These are phyloP conservation scores for Pelochelys cantorii DNA, from an alignment of 2,797 vertebrate genomes.

Conservation along the genomic window DNA sequence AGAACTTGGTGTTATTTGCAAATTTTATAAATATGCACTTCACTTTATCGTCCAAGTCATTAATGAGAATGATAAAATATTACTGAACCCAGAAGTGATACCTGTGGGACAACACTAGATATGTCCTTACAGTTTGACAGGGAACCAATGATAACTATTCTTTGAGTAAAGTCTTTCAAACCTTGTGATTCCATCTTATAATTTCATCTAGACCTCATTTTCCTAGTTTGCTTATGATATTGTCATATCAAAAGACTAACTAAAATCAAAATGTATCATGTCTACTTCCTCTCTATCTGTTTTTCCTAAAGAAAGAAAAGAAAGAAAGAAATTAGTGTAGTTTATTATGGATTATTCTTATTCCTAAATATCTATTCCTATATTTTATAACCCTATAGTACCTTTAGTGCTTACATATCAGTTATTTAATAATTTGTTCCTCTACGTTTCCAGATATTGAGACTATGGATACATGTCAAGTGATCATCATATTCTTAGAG, in stretches of 20 bases:
- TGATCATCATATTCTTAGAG: neutral
- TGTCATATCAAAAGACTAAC: neutral
- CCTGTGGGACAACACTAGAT: neutral
- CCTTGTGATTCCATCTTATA: neutral
- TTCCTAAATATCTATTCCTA: neutral
- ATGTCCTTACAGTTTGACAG: neutral
- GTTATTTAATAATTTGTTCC: neutral
- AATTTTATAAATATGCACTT: neutral
- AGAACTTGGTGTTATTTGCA: too few relatives aligned
- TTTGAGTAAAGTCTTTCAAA: neutral
- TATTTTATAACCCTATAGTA: neutral
- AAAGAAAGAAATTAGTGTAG: neutral
- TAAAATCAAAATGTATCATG: neutral
- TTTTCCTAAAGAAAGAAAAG: neutral
- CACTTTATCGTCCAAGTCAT: neutral
- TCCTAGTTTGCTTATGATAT: neutral
- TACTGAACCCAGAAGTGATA: neutral
- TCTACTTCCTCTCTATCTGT: neutral
- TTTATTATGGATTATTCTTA: neutral
- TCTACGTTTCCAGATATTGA: neutral
- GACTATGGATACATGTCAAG: neutral
- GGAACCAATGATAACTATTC: neutral
- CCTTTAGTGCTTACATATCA: neutral
- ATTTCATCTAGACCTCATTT: neutral
- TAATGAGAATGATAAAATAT: neutral